Conservation (phyloP, 2,797 vertebrate species). For the Urophycis tenuis region DNA sequence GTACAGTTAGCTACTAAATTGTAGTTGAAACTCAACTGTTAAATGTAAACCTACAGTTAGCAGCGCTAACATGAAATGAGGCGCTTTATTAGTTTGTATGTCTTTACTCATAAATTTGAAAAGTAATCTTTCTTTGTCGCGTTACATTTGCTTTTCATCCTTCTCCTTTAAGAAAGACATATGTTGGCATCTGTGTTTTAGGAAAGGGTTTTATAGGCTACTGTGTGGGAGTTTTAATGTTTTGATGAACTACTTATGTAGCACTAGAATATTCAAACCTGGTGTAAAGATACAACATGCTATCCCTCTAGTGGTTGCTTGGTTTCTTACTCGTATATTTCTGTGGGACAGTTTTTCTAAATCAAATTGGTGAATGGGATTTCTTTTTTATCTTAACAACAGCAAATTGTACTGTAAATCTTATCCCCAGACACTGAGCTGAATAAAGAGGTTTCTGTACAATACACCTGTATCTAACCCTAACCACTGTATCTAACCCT, state of each 20-base stretch:
- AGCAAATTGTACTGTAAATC: neutral
- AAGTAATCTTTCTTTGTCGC: neutral
- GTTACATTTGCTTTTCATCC: neutral
- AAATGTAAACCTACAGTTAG: neutral
- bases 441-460: neutral
- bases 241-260: slow-evolving; percentile 1
- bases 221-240: neutral
- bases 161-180: neutral
- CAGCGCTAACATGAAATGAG: neutral
- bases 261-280: neutral
- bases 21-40: too few relatives aligned
- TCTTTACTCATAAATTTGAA: neutral
- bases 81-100: neutral
- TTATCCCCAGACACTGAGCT: neutral
- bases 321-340: slow-evolving; percentile 1
- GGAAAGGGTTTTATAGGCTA: neutral
- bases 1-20: too few relatives aligned
- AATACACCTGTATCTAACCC: neutral
- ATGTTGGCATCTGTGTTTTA: neutral
- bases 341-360: slow-evolving; percentile 1
- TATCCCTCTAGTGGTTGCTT: neutral
- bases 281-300: neutral
- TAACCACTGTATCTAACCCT: neutral
- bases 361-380: slow-evolving; percentile 1
- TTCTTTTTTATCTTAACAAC: neutral